Base-by-base conservation (phyloP, 2,888 invertebrate genomes). In the Strigamia crassipes region DNA sequence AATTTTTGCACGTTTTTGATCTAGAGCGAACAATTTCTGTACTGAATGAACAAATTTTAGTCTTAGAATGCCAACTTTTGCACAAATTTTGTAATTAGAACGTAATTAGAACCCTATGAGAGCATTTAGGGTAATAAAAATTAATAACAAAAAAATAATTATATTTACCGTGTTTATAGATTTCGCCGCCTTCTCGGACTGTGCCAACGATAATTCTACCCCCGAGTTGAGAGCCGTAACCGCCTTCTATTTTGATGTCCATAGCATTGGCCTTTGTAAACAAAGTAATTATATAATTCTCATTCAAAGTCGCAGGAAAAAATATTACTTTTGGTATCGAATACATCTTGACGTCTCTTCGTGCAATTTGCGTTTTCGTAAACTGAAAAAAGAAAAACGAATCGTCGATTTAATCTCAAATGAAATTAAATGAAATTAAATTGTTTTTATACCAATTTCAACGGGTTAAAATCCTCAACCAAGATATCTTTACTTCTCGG, bases 141-240 rank as follows among this genome's bases (percentile, higher is more conserved):
- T 18, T 5, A 9, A 56, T 56, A n/a, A n/a, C n/a, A 1, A 56
- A 56, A 56, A n/a, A n/a, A 27, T 27, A 27, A 27, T 27, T 27
- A 1, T 27, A 2, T 27, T n/a, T 41, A 79, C 79, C 79, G 42
- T 79, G 79, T 42, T 79, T 79, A 21, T 79, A 79, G n/a, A 79
- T 79, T 42, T 79, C 79, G 15, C 79, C 79, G 9, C 79, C 79
- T 41, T 79, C 79, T 15, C 34, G 6, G 5, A 79, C 42, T 0
- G 12, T 13, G 18, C 41, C 15, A 18, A 79, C 79, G 18, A 79
- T n/a, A 15, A 79, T 42, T 79, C 79, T 13, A 5, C 79, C 79
- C 0, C 41, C 79, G 1, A 79, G 42, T 6, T 4, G 10, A 21
- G 79, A 79, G n/a, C 42, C 79, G 42, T 41, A 42, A 15, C 79